These are phyloP conservation scores for Cuculus canorus DNA, from an alignment of 2,797 vertebrate species.

Conservation along the genomic window DNA sequence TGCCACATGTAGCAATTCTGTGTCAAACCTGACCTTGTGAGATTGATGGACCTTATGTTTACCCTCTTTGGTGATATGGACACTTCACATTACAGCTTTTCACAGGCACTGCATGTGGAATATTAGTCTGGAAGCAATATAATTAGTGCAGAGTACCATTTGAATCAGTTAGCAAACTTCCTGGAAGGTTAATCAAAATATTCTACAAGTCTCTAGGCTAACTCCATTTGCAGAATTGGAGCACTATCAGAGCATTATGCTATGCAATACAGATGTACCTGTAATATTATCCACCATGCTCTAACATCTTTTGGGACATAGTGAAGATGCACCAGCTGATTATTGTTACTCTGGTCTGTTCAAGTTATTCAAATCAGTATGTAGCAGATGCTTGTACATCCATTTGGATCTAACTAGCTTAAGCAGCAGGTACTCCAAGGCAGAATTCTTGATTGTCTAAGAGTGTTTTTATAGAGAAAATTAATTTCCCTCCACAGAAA, in stretches of 20 bases:
- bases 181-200: not conserved
- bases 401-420: not conserved
- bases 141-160: not conserved
- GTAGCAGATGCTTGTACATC: not conserved
- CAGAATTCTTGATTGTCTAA: not conserved
- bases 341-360: not conserved
- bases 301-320: not conserved
- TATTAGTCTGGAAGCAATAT: not conserved
- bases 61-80: no score
- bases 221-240: not conserved
- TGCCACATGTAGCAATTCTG: accelerated
- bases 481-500: not conserved
- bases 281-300: not conserved
- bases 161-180: not conserved
- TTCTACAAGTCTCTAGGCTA: not conserved
- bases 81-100: not conserved
- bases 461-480: not conserved
- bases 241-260: not conserved
- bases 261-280: not conserved
- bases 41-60: not conserved
- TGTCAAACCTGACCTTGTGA: not conserved
- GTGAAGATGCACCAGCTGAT: not conserved
- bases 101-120: not conserved
- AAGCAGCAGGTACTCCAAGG: not conserved
- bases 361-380: not conserved